A percentile compares a stretch with the other conserved stretches of the same genome.
phyloP scores from a whole-genome alignment of 2,888 invertebrate species.

The Dendrolimus pini region DNA sequence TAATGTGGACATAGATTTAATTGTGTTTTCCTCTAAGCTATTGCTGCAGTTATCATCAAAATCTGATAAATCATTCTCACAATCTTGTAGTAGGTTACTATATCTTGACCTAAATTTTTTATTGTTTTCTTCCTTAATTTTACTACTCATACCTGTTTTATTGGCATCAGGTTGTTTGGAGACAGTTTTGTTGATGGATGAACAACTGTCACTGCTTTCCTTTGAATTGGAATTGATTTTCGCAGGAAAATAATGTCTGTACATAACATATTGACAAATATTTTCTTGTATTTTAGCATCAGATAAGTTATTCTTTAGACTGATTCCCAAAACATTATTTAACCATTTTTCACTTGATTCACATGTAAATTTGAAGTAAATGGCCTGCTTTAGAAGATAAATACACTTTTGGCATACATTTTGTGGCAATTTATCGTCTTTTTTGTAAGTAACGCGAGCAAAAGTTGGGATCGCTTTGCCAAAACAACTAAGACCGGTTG shows the following conservation, averaged over 20 bases:
- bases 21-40: not conserved
- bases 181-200: no score
- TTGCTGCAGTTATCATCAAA: not conserved
- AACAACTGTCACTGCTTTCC: not conserved
- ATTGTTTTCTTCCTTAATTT: no score
- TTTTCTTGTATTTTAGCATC: conserved; percentile 24
- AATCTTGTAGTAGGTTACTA: no score
- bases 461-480: conserved; percentile 43
- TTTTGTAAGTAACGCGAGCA: conserved; percentile 35
- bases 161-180: no score
- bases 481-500: conserved; percentile 39
- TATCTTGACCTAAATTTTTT: no score
- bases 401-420: conserved; percentile 51
- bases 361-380: conserved; percentile 49
- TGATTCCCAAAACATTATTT: conserved; percentile 18
- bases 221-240: not conserved
- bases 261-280: conserved; percentile 37
- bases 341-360: conserved; percentile 41
- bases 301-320: conserved; percentile 8
- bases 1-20: not conserved
- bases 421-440: conserved; percentile 39
- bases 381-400: conserved; percentile 43
- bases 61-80: not conserved
- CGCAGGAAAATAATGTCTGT: conserved; percentile 27
- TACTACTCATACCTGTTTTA: no score